Evolutionary conservation across 1,140 invertebrate species (phyloP).

Genomic region (Drosophila neocordata): DNA sequence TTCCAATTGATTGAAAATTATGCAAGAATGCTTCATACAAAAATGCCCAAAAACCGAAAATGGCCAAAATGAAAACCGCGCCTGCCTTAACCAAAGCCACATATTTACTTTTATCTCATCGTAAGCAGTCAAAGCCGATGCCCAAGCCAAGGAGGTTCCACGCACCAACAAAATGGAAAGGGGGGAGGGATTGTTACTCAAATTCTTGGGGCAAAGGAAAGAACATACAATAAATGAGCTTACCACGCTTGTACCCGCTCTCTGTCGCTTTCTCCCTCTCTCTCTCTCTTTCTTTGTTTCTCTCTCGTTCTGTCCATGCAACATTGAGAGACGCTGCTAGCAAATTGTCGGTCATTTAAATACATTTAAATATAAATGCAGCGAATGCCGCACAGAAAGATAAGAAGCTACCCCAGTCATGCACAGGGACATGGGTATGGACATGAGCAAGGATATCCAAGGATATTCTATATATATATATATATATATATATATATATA

Average conservation of each 20-base stretch:
- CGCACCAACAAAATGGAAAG: constrained; percentile 64
- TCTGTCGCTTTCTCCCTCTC: neutral
- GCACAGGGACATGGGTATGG: constrained; percentile 28
- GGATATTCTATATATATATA: neutral
- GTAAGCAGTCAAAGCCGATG: constrained; percentile 61
- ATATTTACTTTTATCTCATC: constrained; percentile 79
- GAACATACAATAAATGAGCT: constrained; percentile 66
- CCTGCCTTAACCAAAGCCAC: constrained; percentile 68
- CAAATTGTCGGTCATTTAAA: constrained; percentile 81
- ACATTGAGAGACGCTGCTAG: constrained; percentile 61
- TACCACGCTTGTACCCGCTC: neutral
- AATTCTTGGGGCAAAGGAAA: constrained; percentile 29
- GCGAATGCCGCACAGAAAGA: constrained; percentile 41
- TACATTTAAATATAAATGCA: constrained; percentile 81
- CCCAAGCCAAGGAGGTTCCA: constrained; percentile 34
- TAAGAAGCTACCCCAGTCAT: constrained; percentile 56
- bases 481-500: neutral
- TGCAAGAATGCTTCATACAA: constrained; percentile 58
- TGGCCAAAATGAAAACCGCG: constrained; percentile 55
- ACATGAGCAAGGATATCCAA: constrained; percentile 23
- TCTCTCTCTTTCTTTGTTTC: neutral
- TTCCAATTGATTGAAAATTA: constrained; percentile 72
- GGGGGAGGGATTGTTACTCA: constrained; percentile 19
- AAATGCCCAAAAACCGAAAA: constrained; percentile 15
- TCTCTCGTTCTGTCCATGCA: constrained; percentile 42